Evolutionary conservation across 2,797 vertebrate genomes (phyloP).

Genomic region (Dromococcyx pavoninus): DNA sequence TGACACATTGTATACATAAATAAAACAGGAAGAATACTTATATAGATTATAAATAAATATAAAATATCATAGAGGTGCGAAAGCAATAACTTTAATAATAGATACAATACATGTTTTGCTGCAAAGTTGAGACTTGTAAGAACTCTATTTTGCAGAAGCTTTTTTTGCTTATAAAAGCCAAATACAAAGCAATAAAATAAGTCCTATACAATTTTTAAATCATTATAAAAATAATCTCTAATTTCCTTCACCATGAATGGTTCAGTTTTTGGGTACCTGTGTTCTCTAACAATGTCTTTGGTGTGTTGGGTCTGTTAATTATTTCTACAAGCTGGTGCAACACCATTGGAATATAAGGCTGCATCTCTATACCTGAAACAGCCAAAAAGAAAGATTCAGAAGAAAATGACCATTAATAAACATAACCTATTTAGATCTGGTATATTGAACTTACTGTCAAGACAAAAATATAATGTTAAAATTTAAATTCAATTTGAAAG

Average conservation of each 20-base stretch:
- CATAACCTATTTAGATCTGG: neutral
- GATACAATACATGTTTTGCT: too few species aligned
- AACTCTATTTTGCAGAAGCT: too few species aligned
- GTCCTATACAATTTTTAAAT: constrained; percentile 12
- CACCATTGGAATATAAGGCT: constrained; percentile 95
- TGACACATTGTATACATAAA: neutral
- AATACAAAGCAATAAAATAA: neutral
- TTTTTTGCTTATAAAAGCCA: constrained; percentile 41
- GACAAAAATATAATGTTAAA: neutral
- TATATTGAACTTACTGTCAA: neutral
- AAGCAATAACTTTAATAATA: neutral
- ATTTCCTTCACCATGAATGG: constrained; percentile 59
- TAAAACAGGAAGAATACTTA: neutral
- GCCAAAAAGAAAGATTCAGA: constrained; percentile 50
- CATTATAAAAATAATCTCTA: neutral
- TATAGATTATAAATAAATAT: neutral
- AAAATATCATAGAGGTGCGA: neutral
- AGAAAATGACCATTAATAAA: constrained; percentile 43
- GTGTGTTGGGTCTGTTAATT: constrained; percentile 98
- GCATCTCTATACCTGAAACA: constrained; percentile 93
- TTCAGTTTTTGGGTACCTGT: constrained; percentile 90
- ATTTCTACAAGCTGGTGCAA: constrained; percentile 98
- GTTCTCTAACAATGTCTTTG: constrained; percentile 99
- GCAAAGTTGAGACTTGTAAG: constrained; percentile 52
- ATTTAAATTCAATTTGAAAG: too few species aligned